Conservation (phyloP, 2,888 invertebrate species). For the Galeruca laticollis region DNA sequence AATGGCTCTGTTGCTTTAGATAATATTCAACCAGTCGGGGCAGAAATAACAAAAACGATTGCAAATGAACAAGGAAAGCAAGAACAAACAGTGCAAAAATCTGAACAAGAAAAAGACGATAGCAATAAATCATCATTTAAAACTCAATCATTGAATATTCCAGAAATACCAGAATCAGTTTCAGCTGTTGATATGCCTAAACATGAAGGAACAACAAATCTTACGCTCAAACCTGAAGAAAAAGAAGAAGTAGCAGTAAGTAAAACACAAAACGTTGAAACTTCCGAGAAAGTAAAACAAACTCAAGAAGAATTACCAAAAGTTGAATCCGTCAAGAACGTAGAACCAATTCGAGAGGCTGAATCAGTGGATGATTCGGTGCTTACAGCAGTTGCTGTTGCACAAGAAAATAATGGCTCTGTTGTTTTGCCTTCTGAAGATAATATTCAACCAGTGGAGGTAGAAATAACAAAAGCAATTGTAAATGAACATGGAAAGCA, state of each 20-base stretch:
- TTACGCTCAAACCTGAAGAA: constrained; percentile 15
- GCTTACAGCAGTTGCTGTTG: background rate
- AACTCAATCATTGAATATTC: constrained; percentile 2
- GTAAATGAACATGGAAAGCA: background rate
- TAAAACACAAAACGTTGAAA: no score
- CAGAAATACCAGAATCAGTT: constrained; percentile 3
- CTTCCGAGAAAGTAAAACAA: no score
- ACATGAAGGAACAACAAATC: background rate
- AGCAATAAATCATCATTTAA: background rate
- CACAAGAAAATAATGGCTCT: background rate
- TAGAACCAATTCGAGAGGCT: no score
- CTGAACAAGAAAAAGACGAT: background rate
- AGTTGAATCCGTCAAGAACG: no score
- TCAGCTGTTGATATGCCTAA: background rate
- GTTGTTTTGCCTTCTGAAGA: background rate
- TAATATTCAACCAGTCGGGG: background rate
- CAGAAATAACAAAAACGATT: background rate
- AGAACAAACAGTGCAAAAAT: background rate
- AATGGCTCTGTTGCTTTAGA: background rate
- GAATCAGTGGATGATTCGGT: background rate
- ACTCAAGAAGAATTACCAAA: no score
- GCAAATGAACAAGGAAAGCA: background rate
- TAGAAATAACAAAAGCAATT: background rate
- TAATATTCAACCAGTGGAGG: background rate
- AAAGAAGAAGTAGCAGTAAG: background rate